Conservation (phyloP, 1,140 invertebrate species). For the Drosophila nebulosa region DNA sequence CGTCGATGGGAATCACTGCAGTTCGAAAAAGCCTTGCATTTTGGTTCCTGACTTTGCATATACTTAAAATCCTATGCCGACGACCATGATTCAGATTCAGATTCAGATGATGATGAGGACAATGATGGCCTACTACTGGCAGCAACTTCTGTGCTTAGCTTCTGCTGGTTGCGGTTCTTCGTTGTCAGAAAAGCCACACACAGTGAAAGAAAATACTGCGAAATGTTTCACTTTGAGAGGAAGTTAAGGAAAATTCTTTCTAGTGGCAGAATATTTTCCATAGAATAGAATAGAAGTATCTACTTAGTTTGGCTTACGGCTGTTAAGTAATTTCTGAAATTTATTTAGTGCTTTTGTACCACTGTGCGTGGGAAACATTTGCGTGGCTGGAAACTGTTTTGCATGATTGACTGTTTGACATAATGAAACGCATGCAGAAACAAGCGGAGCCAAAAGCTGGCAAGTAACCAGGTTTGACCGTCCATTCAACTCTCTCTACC, state of each 20-base stretch:
- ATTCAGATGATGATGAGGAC: neutral
- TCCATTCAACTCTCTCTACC: neutral
- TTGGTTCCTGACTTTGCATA: conserved; percentile 64
- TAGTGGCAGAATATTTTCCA: too few species aligned
- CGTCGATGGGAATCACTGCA: conserved; percentile 57
- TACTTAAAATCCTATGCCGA: conserved; percentile 57
- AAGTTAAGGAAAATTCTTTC: too few species aligned
- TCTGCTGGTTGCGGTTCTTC: neutral
- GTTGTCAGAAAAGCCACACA: neutral
- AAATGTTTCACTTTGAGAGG: too few species aligned
- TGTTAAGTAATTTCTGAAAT: too few species aligned
- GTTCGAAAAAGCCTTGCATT: conserved; percentile 63
- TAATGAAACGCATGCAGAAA: conserved; percentile 74
- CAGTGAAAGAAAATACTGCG: too few species aligned
- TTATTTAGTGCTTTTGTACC: too few species aligned
- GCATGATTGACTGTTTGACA: conserved; percentile 78
- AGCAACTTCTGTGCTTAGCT: neutral
- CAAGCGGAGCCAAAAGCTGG: conserved; percentile 45
- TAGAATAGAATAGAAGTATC: too few species aligned
- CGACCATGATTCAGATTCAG: neutral
- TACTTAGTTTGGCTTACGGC: too few species aligned
- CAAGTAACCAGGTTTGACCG: conserved; percentile 69
- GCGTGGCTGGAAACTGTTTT: conserved; percentile 63
- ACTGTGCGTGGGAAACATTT: conserved; percentile 46
- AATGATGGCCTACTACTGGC: neutral